A percentile compares a stretch with the other conserved stretches of the same genome.
phyloP scores from a whole-genome alignment of 1,140 invertebrate genomes.

The Tetramorium alpestre region DNA sequence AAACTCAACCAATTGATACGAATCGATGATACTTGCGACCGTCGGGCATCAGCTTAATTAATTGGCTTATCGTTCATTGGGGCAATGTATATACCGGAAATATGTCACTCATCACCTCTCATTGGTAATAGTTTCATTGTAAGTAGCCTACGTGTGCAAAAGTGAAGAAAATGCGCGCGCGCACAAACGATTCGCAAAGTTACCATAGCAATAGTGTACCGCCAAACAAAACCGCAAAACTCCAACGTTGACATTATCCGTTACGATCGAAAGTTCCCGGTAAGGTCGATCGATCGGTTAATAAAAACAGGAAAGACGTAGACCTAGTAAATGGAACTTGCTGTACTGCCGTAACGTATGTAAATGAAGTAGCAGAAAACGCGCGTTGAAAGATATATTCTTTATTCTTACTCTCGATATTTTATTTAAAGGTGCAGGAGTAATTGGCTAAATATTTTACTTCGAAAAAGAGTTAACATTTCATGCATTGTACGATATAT shows the following conservation, averaged over 20 bases:
- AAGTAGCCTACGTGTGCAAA: neutral
- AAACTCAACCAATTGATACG: conserved; percentile 44
- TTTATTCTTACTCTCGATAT: neutral
- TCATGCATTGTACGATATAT: neutral
- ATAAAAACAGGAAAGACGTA: conserved; percentile 48
- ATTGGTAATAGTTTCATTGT: neutral
- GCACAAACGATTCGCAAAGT: conserved; percentile 52
- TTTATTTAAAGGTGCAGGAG: neutral
- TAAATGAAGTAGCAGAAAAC: neutral
- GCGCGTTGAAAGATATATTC: neutral
- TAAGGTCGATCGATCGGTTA: conserved; percentile 60
- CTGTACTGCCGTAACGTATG: neutral
- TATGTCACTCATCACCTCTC: neutral
- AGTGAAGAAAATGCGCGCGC: conserved; percentile 28
- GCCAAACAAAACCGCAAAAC: conserved; percentile 66
- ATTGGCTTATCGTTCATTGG: conserved; percentile 19
- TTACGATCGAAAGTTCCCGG: conserved; percentile 61
- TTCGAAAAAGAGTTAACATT: neutral
- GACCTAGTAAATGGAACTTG: conserved; percentile 8
- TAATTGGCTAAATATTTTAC: neutral
- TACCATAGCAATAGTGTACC: conserved; percentile 66
- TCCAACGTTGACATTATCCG: conserved; percentile 66
- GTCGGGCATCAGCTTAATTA: conserved; percentile 54
- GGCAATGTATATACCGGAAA: neutral
- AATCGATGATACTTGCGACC: conserved; percentile 44